Conservation (phyloP, 2,113 vertebrate species). For the Zosterops lateralis region DNA sequence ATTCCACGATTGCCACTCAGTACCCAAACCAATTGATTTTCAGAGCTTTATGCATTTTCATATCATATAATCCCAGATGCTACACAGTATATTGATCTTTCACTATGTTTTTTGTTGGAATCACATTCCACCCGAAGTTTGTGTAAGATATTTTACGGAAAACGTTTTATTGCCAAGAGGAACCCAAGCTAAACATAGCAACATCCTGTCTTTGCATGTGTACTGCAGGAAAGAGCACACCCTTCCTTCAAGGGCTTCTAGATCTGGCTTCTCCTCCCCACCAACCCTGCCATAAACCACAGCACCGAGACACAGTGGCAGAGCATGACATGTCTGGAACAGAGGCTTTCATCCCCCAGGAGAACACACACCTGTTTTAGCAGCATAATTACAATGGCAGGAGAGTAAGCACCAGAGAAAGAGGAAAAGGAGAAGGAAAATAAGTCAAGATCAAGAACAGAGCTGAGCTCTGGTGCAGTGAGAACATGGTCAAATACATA, state of each 20-base stretch:
- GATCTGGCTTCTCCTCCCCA: not conserved
- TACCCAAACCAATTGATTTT: not conserved
- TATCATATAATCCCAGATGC: not conserved
- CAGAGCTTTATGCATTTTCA: not conserved
- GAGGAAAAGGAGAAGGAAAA: not conserved
- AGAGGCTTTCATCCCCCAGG: not conserved
- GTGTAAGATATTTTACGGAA: not conserved
- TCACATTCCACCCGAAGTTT: not conserved
- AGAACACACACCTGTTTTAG: not conserved
- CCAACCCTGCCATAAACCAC: not conserved
- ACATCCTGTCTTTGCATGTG: not conserved
- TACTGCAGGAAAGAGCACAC: not conserved
- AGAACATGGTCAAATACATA: not conserved
- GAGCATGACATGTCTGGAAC: not conserved
- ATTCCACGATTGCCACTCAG: not conserved
- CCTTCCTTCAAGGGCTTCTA: not conserved
- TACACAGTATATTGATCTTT: not conserved
- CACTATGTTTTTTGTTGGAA: not conserved
- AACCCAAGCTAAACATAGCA: constrained; percentile 13
- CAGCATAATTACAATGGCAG: not conserved
- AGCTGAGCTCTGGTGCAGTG: not conserved
- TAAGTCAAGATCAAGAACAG: not conserved
- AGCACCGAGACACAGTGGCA: not conserved
- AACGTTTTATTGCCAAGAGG: not conserved
- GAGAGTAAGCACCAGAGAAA: not conserved